These are phyloP conservation scores for Lepidotrigona ventralis DNA, from an alignment of 1,140 invertebrate genomes.

Conservation along the genomic window DNA sequence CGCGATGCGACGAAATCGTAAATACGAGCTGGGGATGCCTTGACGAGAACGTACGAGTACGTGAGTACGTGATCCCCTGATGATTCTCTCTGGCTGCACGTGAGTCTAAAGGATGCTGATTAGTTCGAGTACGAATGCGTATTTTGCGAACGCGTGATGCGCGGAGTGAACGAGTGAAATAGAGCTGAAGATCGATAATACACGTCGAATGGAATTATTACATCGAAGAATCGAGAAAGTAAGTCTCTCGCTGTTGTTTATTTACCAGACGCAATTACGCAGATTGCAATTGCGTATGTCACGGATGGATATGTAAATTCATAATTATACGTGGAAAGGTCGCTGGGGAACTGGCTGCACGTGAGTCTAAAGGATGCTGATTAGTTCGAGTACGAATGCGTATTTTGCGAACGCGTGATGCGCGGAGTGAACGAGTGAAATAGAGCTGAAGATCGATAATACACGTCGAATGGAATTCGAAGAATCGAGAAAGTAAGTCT, in stretches of 20 bases:
- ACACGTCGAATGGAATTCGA: not conserved
- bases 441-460: not conserved
- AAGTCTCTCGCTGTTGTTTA: too few relatives aligned
- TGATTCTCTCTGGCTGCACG: not conserved
- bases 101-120: too few relatives aligned
- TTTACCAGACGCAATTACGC: too few relatives aligned
- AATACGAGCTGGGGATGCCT: not conserved
- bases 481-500: too few relatives aligned
- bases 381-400: not conserved
- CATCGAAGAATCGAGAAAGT: not conserved
- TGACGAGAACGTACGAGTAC: not conserved
- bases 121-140: not conserved
- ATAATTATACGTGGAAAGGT: not conserved
- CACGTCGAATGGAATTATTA: not conserved
- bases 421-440: not conserved
- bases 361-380: too few relatives aligned
- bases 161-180: not conserved
- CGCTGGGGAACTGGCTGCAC: fast-evolving
- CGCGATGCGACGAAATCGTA: conserved; percentile 4
- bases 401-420: not conserved
- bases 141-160: not conserved
- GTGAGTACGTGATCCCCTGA: not conserved
- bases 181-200: not conserved
- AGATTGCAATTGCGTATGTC: not conserved
- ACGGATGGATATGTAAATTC: not conserved